Base-by-base conservation (phyloP, 2,888 invertebrate species). In the Lissocephala sabroskyi region DNA sequence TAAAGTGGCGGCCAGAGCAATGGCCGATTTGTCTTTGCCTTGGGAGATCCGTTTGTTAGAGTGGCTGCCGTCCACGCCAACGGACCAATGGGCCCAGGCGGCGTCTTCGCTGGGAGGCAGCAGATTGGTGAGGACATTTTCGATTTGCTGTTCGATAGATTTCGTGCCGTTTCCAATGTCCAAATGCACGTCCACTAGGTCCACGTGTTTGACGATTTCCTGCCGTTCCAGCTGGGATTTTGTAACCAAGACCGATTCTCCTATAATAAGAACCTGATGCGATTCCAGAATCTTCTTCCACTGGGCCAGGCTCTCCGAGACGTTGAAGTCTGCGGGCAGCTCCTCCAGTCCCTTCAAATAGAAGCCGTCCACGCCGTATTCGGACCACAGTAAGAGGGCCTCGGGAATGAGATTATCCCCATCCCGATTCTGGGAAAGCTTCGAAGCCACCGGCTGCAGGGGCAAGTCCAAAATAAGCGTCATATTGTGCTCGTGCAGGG, bases 341-440 rank as follows among this genome's bases (percentile, higher is more conserved):
- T 89, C 83, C 73, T 93, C 91, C 16, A 95, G 82, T 7, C 92
- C 92, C 82, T 94, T 94, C 5, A 97, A 85, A 80, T 95, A 94
- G 82, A 97, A 95, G 0, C 97, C 97, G 83, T 96, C 94, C 2
- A 96, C 92, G 5, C 92, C 93, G 56, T 89, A 86, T n/a, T 87
- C 85, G 17, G 89, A 79, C 94, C 94, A 95, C 71, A 88, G 88
- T 17, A 85, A 81, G 11, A 94, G 81, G 0, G 90, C 89, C 26
- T 86, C 84, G 54, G 90, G 87, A 41, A 92, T 87, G 1, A 85
- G 59, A 59, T 87, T 85, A 42, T 66, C 40, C 14, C 13, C 9
- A 4, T 17, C 50, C 75, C n/a, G 83, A 84, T 86, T 86, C 86
- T 84, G 7, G 86, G 85, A 30, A 1, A 17, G 46, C 65, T 59